Conservation (phyloP, 2,888 invertebrate species). For the Hypena proboscidalis region DNA sequence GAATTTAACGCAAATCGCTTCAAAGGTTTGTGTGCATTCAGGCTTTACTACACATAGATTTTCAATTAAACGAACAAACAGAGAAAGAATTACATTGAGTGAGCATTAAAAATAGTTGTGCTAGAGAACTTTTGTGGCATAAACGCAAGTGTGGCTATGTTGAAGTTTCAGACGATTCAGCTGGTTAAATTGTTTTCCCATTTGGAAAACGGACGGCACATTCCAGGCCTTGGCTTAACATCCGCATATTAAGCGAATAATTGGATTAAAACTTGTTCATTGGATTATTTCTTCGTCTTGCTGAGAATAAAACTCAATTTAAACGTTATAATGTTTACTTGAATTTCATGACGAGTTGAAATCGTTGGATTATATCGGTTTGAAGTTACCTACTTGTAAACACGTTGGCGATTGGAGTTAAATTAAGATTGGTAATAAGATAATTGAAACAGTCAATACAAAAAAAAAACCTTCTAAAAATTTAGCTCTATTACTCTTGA, state of each 20-base stretch:
- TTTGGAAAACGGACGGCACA: conserved; percentile 52
- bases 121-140: conserved; percentile 18
- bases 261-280: conserved; percentile 56
- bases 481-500: no score
- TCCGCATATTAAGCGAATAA: conserved; percentile 56
- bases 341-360: conserved; percentile 5
- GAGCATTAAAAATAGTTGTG: conserved; percentile 45
- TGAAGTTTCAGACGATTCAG: conserved; percentile 22
- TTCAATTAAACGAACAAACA: conserved; percentile 23
- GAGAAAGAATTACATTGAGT: conserved; percentile 38
- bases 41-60: conserved; percentile 17
- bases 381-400: neutral
- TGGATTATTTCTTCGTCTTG: conserved; percentile 38
- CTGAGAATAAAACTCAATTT: conserved; percentile 38
- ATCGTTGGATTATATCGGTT: neutral
- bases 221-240: conserved; percentile 45
- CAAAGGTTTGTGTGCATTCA: conserved; percentile 12
- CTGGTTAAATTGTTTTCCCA: conserved; percentile 62
- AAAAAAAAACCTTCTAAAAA: no score
- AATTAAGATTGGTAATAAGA: no score
- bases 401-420: no score
- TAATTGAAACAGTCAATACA: no score
- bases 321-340: conserved; percentile 26
- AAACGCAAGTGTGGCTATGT: conserved; percentile 44
- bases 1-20: conserved; percentile 8